Evolutionary conservation across 2,113 vertebrate species (phyloP), one percentile per base, ranked within the genome.

Genomic region (Oreochromis niloticus): DNA sequence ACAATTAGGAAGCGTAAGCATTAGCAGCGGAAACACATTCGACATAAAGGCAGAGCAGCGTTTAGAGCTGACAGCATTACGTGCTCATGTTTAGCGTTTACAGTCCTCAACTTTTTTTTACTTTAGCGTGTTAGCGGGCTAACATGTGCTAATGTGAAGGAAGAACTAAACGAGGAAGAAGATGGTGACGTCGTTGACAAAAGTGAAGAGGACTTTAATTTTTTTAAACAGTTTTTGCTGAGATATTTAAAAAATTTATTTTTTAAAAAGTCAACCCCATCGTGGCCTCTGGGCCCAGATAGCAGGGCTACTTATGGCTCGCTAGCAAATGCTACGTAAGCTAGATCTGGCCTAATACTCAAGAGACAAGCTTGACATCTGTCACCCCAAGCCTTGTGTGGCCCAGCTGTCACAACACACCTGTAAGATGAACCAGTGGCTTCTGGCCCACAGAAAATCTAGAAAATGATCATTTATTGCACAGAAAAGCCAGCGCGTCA

Each of bases 371-470:
- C 71, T 50, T 78, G 27, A 78, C 16, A 52, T 78, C 43, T 13
- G 27, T 78, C 16, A 0, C 0, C 0, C 71, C 27, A 50, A 13
- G 46, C 43, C 22, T 48, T 0, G 0, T 50, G 27, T 32, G 46
- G 16, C 0, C 71, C 71, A 78, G 71, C 46, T 78, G 71, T 78
- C 9, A 50, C 27, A 78, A 78, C 73, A 52, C 46, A 52, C 46
- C 46, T 32, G 27, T 50, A 19, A 2, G 46, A 78, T 3, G 27
- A 50, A 50, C 0, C 14, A 19, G 1, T 17, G 2, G 27, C 71
- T 50, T 63, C 32, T 36, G 43, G 1, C 14, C 71, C 71, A 50
- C 16, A 4, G 71, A 50, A 75, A 75, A 50, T 13, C 41, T 73
- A 22, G 1, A 27, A 71, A 43, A 43, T 24, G 3, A 43, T 46